phyloP scores from a whole-genome alignment of 2,888 invertebrate species.

The Hoplodrina ambigua region DNA sequence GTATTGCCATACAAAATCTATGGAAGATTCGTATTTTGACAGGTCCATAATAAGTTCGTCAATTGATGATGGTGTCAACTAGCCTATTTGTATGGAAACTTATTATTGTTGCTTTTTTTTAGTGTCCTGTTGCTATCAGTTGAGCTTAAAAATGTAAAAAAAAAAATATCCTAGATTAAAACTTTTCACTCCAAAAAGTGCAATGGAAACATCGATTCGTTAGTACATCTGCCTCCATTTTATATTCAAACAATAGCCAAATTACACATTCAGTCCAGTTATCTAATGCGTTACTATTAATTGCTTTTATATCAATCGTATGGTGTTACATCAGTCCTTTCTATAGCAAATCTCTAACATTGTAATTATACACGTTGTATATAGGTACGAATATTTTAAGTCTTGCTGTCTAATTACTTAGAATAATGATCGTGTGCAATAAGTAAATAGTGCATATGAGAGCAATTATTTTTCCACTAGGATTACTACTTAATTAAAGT shows the following conservation, averaged over 20 bases:
- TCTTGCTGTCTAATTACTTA: constrained; percentile 43
- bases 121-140: no score
- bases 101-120: no score
- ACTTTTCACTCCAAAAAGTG: neutral
- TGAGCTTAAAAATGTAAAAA: no score
- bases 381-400: constrained; percentile 31
- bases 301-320: constrained; percentile 69
- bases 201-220: constrained; percentile 57
- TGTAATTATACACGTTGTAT: constrained; percentile 45
- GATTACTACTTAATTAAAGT: neutral
- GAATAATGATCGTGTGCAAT: constrained; percentile 27
- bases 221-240: constrained; percentile 61
- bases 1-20: no score
- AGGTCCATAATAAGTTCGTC: no score
- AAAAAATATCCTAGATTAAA: no score
- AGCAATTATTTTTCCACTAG: constrained; percentile 49
- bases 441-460: constrained; percentile 28
- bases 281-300: constrained; percentile 74
- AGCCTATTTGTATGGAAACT: no score
- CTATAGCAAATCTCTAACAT: constrained; percentile 57
- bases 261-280: constrained; percentile 71
- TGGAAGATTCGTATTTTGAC: no score
- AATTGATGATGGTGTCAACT: no score
- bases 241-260: constrained; percentile 68
- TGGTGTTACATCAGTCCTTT: constrained; percentile 61